Base-by-base conservation (phyloP, 2,888 invertebrate genomes). In the Agrypnus murinus region DNA sequence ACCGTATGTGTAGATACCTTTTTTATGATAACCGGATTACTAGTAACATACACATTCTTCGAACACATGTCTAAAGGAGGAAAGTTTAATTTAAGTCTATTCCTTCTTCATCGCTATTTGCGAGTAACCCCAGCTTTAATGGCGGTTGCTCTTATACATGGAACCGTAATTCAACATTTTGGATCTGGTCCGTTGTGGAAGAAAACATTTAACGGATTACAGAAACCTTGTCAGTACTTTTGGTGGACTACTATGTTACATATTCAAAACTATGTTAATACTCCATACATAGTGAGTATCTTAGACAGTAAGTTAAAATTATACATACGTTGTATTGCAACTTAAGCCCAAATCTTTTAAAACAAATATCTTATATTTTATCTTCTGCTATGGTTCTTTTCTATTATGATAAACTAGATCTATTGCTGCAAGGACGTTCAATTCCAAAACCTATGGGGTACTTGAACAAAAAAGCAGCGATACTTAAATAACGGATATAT, bases 181-280 rank as follows among this genome's bases (percentile, higher is more conserved):
- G 86, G 87, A 1, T 86, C 87, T 25, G 88, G 88, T 3, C 87
- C 88, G 0, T 76, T 86, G 12, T 88, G 88, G 88, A 77, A 82
- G 12, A 70, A 53, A 8, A 71, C 69, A 9, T 59, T 78, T 9
- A 25, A 58, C 15, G 0, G 38, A 0, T 46, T 81, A 6, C 74
- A 77, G 58, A 73, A 79, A n/a, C 79, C 76, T 12, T 87, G 87
- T 69, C 75, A 79, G 32, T 70, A 79, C 9, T 81, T 81, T 69
- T 87, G 87, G 87, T 87, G 87, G 87, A 75, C 83, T 2, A 78
- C 81, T 38, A 57, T 86, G 12, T 73, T 86, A 1, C 86, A 87
- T 75, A 75, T 86, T 19, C 86, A 87, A 70, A 86, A 85, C 69
- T 85, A 84, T 64, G 76, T 81, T n/a, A 81, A 82, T 67, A 75